Conservation (phyloP, 2,797 vertebrate genomes). For the Protosalanx chinensis region DNA sequence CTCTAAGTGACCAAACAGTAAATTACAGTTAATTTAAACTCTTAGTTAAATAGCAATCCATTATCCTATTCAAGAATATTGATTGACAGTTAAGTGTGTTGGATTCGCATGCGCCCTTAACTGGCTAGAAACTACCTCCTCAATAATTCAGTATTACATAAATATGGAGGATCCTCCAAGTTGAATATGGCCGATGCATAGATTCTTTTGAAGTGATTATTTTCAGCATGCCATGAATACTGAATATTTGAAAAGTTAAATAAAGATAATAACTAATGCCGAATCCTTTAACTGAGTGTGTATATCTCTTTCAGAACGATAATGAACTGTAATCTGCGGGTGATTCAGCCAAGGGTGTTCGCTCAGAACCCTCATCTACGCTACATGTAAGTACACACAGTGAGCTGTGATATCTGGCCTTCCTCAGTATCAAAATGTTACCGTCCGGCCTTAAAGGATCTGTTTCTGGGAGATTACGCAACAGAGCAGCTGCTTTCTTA, state of each 20-base stretch:
- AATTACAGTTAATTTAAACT: not conserved
- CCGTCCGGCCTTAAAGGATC: not conserved
- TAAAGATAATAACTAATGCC: not conserved
- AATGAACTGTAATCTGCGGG: slow-evolving; percentile 92
- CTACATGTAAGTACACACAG: slow-evolving; percentile 89
- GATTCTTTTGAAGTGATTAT: no score
- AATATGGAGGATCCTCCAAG: no score
- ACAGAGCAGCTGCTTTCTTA: not conserved
- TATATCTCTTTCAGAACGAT: slow-evolving; percentile 81
- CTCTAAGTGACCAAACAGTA: not conserved
- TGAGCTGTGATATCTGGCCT: slow-evolving; percentile 16
- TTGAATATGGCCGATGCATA: no score
- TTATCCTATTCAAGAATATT: not conserved
- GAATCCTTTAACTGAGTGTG: slow-evolving; percentile 2
- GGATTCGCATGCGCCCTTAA: not conserved
- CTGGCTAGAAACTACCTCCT: no score
- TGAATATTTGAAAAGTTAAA: no score
- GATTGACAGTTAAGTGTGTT: not conserved
- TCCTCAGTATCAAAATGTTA: not conserved
- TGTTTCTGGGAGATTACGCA: not conserved
- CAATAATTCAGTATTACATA: no score
- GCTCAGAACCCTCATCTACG: slow-evolving; percentile 94
- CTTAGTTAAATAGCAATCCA: not conserved
- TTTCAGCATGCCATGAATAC: no score
- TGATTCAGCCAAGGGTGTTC: slow-evolving; percentile 91